Conservation (phyloP, 2,888 invertebrate species). For the Lithosia quadra region DNA sequence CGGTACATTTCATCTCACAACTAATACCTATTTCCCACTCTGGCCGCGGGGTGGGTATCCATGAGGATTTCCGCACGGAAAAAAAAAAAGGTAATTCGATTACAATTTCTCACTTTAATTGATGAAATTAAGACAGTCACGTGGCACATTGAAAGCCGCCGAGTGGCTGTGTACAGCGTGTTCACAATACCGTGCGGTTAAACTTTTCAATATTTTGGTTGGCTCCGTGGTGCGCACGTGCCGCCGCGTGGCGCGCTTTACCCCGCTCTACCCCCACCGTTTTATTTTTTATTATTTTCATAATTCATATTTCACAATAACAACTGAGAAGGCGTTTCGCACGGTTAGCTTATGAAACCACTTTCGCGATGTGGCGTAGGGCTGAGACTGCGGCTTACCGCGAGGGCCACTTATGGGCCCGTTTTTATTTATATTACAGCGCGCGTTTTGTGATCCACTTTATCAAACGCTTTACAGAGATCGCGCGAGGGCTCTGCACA, state of each 20-base stretch:
- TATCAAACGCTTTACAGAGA: conserved; percentile 84
- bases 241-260: conserved; percentile 81
- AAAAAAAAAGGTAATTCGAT: conserved; percentile 71
- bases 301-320: conserved; percentile 86
- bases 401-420: conserved; percentile 82
- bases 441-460: conserved; percentile 85
- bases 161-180: conserved; percentile 42
- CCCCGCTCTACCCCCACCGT: conserved; percentile 73
- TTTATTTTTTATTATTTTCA: conserved; percentile 87
- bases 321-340: conserved; percentile 86
- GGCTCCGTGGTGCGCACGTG: conserved; percentile 71
- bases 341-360: conserved; percentile 85
- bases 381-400: conserved; percentile 74
- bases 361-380: conserved; percentile 66
- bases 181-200: conserved; percentile 71
- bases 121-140: conserved; percentile 78
- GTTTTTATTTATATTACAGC: conserved; percentile 82
- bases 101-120: conserved; percentile 71
- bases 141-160: conserved; percentile 73
- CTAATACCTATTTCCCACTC: conserved; percentile 25
- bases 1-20: conserved; percentile 15
- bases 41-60: too few relatives aligned
- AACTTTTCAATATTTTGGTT: conserved; percentile 86
- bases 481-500: conserved; percentile 75
- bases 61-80: too few relatives aligned